These are phyloP conservation scores for Ailurus styani DNA, from an alignment of 2,113 vertebrate species.

Conservation along the genomic window DNA sequence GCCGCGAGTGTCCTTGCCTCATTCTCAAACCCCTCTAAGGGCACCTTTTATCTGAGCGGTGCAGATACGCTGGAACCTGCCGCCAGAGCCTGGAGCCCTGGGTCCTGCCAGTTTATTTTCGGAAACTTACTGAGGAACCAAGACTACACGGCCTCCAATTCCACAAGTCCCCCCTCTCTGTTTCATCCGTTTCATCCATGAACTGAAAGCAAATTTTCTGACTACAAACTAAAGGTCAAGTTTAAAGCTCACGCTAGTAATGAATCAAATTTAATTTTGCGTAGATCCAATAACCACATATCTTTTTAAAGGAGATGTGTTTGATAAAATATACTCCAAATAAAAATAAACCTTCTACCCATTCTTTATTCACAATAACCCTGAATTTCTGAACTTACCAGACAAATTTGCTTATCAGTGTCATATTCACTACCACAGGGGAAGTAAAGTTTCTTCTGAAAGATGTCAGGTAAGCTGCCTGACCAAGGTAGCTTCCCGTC, in stretches of 20 bases:
- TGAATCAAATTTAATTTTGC: conserved; percentile 31
- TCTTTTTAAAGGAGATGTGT: conserved; percentile 8
- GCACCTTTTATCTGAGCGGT: neutral
- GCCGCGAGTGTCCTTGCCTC: neutral
- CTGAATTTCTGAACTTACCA: neutral
- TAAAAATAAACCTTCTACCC: neutral
- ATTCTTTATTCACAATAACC: neutral
- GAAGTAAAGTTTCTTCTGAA: neutral
- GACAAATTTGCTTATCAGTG: neutral
- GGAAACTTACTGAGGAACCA: neutral
- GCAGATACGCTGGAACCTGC: neutral
- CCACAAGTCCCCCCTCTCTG: neutral
- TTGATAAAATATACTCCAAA: conserved; percentile 30
- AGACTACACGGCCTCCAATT: neutral
- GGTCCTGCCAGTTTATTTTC: neutral
- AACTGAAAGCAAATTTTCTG: conserved; percentile 20
- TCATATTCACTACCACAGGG: neutral
- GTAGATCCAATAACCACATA: neutral
- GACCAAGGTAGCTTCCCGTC: neutral
- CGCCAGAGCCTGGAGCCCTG: neutral
- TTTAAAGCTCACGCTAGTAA: conserved; percentile 26
- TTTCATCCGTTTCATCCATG: neutral
- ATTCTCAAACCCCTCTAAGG: neutral
- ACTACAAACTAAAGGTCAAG: conserved; percentile 2
- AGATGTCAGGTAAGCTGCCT: neutral